These are phyloP conservation scores for Protodeltote pygarga DNA, from an alignment of 2,888 invertebrate genomes.

Conservation along the genomic window DNA sequence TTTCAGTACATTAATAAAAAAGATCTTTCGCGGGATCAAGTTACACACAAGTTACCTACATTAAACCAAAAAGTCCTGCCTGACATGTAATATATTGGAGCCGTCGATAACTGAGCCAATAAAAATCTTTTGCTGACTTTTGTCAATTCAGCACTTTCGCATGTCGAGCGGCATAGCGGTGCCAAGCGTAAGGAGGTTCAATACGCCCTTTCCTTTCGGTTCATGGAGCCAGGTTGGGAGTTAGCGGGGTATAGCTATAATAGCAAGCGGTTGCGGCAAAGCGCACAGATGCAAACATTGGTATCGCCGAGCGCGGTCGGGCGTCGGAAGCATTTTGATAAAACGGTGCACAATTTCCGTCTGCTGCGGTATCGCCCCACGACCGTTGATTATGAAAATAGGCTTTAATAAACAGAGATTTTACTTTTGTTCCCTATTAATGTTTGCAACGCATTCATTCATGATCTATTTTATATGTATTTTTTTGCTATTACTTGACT, in stretches of 20 bases:
- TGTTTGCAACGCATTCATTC: not conserved
- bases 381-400: constrained; percentile 56
- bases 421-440: constrained; percentile 1
- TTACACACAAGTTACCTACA: constrained; percentile 11
- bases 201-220: constrained; percentile 26
- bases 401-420: constrained; percentile 54
- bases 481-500: too few species aligned
- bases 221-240: constrained; percentile 31
- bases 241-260: constrained; percentile 36
- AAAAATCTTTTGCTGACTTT: constrained; percentile 36
- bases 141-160: constrained; percentile 37
- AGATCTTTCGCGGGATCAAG: constrained; percentile 1
- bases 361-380: constrained; percentile 50
- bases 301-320: constrained; percentile 54
- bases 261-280: constrained; percentile 44
- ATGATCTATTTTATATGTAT: too few species aligned
- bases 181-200: constrained; percentile 20
- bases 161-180: constrained; percentile 14
- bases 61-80: constrained; percentile 12
- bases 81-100: constrained; percentile 24
- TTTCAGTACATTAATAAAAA: constrained; percentile 14
- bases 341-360: constrained; percentile 76
- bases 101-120: constrained; percentile 27
- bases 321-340: constrained; percentile 72
- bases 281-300: constrained; percentile 66